Evolutionary conservation across 1,140 invertebrate species (phyloP), one percentile per base, ranked within the genome.

Genomic region (Platyura marginata): DNA sequence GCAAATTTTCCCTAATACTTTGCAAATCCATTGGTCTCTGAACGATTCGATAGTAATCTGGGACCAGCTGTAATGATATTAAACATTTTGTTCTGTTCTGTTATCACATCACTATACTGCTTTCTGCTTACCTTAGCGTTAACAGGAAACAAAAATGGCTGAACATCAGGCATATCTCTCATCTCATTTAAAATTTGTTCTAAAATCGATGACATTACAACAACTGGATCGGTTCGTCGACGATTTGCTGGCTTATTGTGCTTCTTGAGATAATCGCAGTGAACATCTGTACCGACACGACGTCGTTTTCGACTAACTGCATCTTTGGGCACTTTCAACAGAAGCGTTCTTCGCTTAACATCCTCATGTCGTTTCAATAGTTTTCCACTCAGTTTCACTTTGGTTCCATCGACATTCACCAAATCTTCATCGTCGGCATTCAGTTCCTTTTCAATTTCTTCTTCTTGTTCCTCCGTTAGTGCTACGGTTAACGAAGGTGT

Each of bases 1-100:
- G 66, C 2, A 97, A 65, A 59, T 91, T 90, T 49, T 96, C 92
- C 44, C 92, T 64, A 46, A 99, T 96, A 0, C 87, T 92, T 63
- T 97, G 93, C 29, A 99, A 63, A 62, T 98, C 94, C 87, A 98
- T 98, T 0, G 95, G 95, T 43, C 82, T 72, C 32, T 79, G 75
- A 8, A 99, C 73, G 22, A 96, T 90, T 45, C 81, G 79, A 56
- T 94, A 81, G 62, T 98, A 98, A 67, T 97, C 92, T 0, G 86
- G 82, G 6, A 96, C 87, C 50, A 72, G 60, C 77, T 81, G 49
- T 41, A 54, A 48, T 50, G 38, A 45, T 43, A 44, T 42, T 40
- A 20, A 23, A 42, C 35, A 43, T 43, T 44, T 40, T 46, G 44
- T 47, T 35, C 42, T 32, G n/a, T 41, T 42, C 42, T 43, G 32